These are phyloP conservation scores for Heliothis virescens DNA, from an alignment of 1,140 invertebrate species.

Conservation along the genomic window DNA sequence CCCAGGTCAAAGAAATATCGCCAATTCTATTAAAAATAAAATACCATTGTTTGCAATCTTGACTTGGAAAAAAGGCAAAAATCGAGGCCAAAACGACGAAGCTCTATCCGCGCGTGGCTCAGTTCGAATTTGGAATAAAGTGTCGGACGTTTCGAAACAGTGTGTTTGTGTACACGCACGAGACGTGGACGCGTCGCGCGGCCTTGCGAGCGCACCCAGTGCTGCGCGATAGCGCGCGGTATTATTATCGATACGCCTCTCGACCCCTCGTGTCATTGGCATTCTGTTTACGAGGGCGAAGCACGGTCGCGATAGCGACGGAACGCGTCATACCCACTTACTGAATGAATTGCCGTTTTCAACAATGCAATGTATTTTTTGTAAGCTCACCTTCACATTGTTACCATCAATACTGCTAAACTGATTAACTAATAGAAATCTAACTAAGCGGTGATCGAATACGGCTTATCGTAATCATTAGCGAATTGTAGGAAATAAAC, in stretches of 20 bases:
- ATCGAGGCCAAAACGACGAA: slow-evolving; percentile 50
- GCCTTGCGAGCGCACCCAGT: slow-evolving; percentile 80
- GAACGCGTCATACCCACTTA: slow-evolving; percentile 56
- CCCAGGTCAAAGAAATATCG: background rate
- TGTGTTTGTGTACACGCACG: slow-evolving; percentile 78
- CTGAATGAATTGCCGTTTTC: slow-evolving; percentile 57
- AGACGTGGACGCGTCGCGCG: slow-evolving; percentile 73
- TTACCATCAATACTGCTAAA: background rate
- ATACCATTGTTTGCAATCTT: background rate
- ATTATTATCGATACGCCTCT: slow-evolving; percentile 75
- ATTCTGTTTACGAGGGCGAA: slow-evolving; percentile 77
- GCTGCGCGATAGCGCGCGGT: slow-evolving; percentile 67
- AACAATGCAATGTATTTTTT: slow-evolving; percentile 33
- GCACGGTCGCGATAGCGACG: slow-evolving; percentile 70
- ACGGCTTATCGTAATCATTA: slow-evolving; percentile 16
- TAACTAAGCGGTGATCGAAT: background rate
- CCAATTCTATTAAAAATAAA: background rate
- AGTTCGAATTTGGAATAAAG: slow-evolving; percentile 71
- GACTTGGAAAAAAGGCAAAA: background rate
- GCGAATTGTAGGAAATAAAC: slow-evolving; percentile 16
- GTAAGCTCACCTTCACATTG: slow-evolving; percentile 22
- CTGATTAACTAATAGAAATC: slow-evolving; percentile 9
- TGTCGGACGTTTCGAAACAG: slow-evolving; percentile 66
- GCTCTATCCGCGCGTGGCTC: slow-evolving; percentile 52
- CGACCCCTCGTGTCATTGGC: slow-evolving; percentile 82